Conservation (phyloP, 2,888 invertebrate species). For the Chrysina gloriosa region DNA sequence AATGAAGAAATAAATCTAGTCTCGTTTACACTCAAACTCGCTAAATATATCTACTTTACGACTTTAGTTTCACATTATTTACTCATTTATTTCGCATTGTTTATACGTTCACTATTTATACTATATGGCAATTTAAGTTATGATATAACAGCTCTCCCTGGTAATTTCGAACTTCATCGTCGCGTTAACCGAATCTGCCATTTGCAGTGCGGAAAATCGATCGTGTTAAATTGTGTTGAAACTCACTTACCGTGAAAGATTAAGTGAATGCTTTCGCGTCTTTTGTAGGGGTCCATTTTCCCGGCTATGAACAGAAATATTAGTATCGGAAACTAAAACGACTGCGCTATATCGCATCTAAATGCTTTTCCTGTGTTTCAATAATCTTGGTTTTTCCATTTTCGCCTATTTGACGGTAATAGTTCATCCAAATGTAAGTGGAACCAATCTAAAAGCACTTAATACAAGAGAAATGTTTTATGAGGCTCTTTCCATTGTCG, state of each 20-base stretch:
- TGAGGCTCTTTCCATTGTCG: not conserved
- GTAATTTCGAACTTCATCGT: constrained; percentile 4
- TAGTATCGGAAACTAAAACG: constrained; percentile 34
- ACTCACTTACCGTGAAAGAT: constrained; percentile 36
- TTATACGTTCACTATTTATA: constrained; percentile 11
- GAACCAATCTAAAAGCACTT: constrained; percentile 15
- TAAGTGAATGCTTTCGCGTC: constrained; percentile 19
- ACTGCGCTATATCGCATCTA: constrained; percentile 7
- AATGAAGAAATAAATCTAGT: constrained; percentile 18
- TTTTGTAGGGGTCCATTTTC: constrained; percentile 29
- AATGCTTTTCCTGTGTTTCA: constrained; percentile 17
- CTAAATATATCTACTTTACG: not conserved
- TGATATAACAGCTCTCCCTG: constrained; percentile 6
- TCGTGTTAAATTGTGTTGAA: constrained; percentile 31
- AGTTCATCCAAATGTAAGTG: constrained; percentile 7
- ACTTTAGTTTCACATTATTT: constrained; percentile 14
- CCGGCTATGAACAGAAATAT: constrained; percentile 31
- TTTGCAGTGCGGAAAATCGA: constrained; percentile 28
- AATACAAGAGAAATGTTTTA: constrained; percentile 9
- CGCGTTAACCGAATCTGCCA: constrained; percentile 22
- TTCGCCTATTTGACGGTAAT: constrained; percentile 18
- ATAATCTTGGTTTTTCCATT: constrained; percentile 4
- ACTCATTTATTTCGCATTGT: constrained; percentile 16
- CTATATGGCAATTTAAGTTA: constrained; percentile 27
- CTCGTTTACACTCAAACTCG: not conserved